phyloP scores from a whole-genome alignment of 2,888 invertebrate species.

The Digitonthophagus gazella region DNA sequence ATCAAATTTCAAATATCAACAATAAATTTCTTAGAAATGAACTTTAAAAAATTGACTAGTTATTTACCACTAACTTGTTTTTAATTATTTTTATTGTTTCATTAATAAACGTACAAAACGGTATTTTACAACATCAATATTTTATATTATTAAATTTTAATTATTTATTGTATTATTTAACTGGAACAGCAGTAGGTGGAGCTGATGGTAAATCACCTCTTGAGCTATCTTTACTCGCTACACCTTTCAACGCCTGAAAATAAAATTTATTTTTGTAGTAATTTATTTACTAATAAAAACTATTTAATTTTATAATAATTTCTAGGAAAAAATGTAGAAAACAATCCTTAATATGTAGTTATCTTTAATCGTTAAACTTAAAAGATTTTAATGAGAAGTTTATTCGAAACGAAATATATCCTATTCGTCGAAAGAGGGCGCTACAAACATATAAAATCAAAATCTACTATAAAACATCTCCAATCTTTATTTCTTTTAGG shows the following conservation, averaged over 20 bases:
- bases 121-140: too few relatives aligned
- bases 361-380: too few relatives aligned
- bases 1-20: too few relatives aligned
- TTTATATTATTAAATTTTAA: not conserved
- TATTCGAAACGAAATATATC: too few relatives aligned
- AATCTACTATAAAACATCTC: not conserved
- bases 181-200: not conserved
- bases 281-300: not conserved
- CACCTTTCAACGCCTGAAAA: conserved; percentile 19
- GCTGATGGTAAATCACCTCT: conserved; percentile 19
- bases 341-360: too few relatives aligned
- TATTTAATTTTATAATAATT: not conserved
- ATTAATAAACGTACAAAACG: too few relatives aligned
- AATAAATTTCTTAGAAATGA: too few relatives aligned
- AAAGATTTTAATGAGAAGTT: too few relatives aligned
- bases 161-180: not conserved
- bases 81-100: too few relatives aligned
- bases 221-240: conserved; percentile 5
- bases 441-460: conserved; percentile 8
- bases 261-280: not conserved
- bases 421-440: too few relatives aligned
- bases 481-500: not conserved
- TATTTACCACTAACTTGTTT: not conserved
- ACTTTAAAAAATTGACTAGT: too few relatives aligned
- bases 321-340: too few relatives aligned